Percentiles rank a stretch among this genome's conserved stretches.
These are phyloP conservation scores for Chunga burmeisteri DNA, from an alignment of 2,113 vertebrate species.

Conservation along the genomic window DNA sequence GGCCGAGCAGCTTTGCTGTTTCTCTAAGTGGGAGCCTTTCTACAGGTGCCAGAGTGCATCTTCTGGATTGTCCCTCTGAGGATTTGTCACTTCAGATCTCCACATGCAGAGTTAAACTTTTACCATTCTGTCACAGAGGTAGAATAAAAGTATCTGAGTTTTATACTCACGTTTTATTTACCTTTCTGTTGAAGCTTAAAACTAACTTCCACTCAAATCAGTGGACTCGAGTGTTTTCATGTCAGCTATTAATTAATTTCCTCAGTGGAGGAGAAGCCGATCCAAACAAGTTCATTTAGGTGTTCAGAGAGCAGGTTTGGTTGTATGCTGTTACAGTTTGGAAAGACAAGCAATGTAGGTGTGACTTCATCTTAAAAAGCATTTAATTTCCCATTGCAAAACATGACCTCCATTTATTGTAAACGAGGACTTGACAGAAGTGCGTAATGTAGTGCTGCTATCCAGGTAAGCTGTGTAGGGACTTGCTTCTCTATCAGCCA, in stretches of 20 bases:
- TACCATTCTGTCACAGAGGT: background rate
- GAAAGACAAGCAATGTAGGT: background rate
- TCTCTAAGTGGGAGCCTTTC: background rate
- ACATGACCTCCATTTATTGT: background rate
- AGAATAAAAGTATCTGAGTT: background rate
- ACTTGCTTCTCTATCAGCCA: background rate
- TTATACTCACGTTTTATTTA: background rate
- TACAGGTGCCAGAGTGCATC: background rate
- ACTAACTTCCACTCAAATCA: background rate
- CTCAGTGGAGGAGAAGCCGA: background rate
- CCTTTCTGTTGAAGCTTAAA: background rate
- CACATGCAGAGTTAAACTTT: background rate
- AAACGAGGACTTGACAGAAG: background rate
- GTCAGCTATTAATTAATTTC: background rate
- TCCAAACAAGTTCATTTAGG: background rate
- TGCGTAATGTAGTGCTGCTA: background rate
- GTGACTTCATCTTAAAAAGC: background rate
- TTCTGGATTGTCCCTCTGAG: background rate
- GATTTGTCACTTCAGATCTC: background rate
- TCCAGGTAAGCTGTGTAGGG: background rate
- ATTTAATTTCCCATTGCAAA: background rate
- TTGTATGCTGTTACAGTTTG: background rate
- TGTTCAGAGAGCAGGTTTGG: background rate
- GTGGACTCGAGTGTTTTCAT: background rate
- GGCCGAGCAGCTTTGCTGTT: background rate